Conservation (phyloP, 2,888 invertebrate genomes). For the Rhyacophila evoluta region DNA sequence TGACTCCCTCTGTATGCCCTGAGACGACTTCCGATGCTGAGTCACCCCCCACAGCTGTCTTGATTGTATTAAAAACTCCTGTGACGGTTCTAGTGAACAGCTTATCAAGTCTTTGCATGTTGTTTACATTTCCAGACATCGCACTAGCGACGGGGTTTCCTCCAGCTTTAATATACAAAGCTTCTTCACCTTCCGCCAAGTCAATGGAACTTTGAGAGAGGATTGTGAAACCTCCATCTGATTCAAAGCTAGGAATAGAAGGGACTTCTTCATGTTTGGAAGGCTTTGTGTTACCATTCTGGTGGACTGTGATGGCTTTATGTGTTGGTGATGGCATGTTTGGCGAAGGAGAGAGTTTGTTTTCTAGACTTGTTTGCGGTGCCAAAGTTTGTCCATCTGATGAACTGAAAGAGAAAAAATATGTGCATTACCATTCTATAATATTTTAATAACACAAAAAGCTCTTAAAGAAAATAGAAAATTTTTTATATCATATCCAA, state of each 20-base stretch:
- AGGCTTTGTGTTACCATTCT: background rate
- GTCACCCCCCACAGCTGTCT: conserved; percentile 72
- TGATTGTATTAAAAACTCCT: conserved; percentile 82
- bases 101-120: conserved; percentile 70
- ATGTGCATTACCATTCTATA: background rate
- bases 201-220: conserved; percentile 55
- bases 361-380: conserved; percentile 4
- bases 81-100: conserved; percentile 82
- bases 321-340: conserved; percentile 37
- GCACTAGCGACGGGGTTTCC: conserved; percentile 59
- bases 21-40: conserved; percentile 68
- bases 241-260: conserved; percentile 46
- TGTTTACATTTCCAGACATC: conserved; percentile 62
- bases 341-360: conserved; percentile 15
- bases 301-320: conserved; percentile 25
- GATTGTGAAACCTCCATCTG: conserved; percentile 51
- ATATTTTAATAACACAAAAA: too few relatives aligned
- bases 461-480: too few relatives aligned
- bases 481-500: too few relatives aligned
- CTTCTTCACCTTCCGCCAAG: conserved; percentile 58
- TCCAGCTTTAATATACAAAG: conserved; percentile 55
- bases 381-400: conserved; percentile 40
- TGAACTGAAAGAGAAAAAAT: conserved; percentile 35
- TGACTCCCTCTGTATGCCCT: conserved; percentile 60
- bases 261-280: conserved; percentile 37